phyloP scores from a whole-genome alignment of 2,888 invertebrate species.

The Eilema griseolum region DNA sequence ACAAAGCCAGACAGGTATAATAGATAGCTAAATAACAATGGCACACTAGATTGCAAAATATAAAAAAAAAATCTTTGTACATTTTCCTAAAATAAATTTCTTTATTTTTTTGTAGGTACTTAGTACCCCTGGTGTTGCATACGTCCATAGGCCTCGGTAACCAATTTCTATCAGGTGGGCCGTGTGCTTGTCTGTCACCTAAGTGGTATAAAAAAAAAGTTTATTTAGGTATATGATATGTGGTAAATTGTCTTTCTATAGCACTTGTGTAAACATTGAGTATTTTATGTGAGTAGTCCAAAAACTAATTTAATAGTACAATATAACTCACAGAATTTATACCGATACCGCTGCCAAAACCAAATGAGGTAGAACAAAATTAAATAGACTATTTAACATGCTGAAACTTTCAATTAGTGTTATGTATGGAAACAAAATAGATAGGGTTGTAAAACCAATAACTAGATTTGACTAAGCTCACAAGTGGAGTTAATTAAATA shows the following conservation, averaged over 20 bases:
- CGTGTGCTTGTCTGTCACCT: no score
- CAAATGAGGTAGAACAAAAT: not conserved
- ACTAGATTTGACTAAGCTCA: constrained; percentile 41
- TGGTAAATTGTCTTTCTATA: not conserved
- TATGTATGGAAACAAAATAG: constrained; percentile 24
- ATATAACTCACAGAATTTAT: not conserved
- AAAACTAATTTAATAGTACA: not conserved
- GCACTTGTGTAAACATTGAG: not conserved
- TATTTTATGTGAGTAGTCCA: not conserved
- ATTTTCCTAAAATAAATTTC: not conserved
- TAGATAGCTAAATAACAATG: not conserved
- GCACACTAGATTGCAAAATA: not conserved
- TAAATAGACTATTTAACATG: constrained; percentile 3
- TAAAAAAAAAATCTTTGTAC: not conserved
- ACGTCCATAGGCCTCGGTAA: no score
- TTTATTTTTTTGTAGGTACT: no score
- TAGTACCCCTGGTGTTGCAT: no score
- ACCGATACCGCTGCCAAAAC: not conserved
- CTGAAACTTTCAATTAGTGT: constrained; percentile 23
- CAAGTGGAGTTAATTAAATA: constrained; percentile 50
- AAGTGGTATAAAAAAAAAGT: no score
- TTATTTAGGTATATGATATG: no score
- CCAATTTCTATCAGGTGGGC: no score
- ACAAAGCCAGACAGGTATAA: not conserved
- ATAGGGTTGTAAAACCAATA: constrained; percentile 33